These are phyloP conservation scores for Anastrepha ludens DNA, from an alignment of 1,140 invertebrate species.

Conservation along the genomic window DNA sequence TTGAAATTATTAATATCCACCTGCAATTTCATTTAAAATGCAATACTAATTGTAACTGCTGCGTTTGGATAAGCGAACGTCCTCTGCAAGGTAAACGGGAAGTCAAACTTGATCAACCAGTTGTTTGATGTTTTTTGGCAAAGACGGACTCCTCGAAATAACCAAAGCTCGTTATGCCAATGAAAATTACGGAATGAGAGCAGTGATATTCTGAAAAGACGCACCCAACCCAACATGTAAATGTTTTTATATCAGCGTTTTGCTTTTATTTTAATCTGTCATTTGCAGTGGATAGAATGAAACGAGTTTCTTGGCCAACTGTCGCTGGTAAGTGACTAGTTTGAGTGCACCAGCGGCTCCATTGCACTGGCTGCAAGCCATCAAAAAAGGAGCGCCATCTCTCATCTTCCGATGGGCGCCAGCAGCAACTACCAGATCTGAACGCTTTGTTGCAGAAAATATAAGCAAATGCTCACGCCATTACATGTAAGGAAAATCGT, in stretches of 20 bases:
- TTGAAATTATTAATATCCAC: too few relatives aligned
- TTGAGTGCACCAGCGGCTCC: neutral
- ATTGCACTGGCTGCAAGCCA: neutral
- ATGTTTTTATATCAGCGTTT: neutral
- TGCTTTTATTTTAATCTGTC: neutral
- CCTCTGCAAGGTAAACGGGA: conserved; percentile 41
- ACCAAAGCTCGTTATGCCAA: neutral
- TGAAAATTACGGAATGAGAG: neutral
- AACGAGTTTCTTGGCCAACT: conserved; percentile 13
- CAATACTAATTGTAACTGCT: too few relatives aligned
- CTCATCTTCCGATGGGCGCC: neutral
- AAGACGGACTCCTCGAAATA: neutral
- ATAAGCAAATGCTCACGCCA: neutral
- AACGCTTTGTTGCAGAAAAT: neutral
- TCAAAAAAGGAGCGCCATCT: neutral
- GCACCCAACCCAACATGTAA: neutral
- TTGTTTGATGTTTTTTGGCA: neutral
- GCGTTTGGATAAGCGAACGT: neutral
- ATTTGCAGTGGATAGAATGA: conserved; percentile 27
- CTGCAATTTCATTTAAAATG: too few relatives aligned
- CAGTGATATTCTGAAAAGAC: neutral
- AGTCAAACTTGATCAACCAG: neutral
- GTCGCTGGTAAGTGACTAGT: neutral
- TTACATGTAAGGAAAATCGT: too few relatives aligned
- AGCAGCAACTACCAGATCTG: neutral